These are phyloP conservation scores for Chirona hameri DNA, from an alignment of 2,888 invertebrate species.

Conservation along the genomic window DNA sequence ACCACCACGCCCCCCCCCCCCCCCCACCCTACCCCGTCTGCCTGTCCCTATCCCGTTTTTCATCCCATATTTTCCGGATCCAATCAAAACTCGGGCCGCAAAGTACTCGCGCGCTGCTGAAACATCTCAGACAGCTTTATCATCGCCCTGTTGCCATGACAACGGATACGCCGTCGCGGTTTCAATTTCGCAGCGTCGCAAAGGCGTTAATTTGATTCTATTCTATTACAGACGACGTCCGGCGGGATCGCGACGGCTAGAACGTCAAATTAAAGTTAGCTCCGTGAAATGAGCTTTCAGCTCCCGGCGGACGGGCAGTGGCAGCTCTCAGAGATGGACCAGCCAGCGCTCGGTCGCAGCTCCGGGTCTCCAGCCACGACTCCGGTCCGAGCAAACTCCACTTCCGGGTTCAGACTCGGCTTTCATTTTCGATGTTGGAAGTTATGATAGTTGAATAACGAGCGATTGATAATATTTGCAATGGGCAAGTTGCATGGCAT, in stretches of 20 bases:
- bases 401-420: too few species aligned
- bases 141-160: background rate
- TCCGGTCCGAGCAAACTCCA: too few species aligned
- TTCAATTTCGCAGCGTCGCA: conserved; percentile 12
- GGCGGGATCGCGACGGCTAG: background rate
- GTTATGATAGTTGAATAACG: too few species aligned
- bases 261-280: conserved; percentile 26
- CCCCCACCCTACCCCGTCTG: background rate
- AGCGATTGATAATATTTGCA: too few species aligned
- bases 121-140: background rate
- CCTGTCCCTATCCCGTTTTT: background rate
- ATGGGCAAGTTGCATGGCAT: too few species aligned
- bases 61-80: conserved; percentile 13
- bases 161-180: background rate
- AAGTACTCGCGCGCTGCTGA: background rate
- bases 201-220: conserved; percentile 27
- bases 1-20: background rate
- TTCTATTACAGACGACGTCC: conserved; percentile 24
- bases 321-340: background rate
- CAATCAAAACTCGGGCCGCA: conserved; percentile 23
- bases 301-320: background rate
- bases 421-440: too few species aligned
- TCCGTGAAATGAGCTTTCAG: conserved; percentile 8
- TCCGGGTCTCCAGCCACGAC: background rate
- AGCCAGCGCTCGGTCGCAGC: too few species aligned